Evolutionary conservation across 2,888 invertebrate genomes (phyloP).

Genomic region (Dexiosoma caninum): DNA sequence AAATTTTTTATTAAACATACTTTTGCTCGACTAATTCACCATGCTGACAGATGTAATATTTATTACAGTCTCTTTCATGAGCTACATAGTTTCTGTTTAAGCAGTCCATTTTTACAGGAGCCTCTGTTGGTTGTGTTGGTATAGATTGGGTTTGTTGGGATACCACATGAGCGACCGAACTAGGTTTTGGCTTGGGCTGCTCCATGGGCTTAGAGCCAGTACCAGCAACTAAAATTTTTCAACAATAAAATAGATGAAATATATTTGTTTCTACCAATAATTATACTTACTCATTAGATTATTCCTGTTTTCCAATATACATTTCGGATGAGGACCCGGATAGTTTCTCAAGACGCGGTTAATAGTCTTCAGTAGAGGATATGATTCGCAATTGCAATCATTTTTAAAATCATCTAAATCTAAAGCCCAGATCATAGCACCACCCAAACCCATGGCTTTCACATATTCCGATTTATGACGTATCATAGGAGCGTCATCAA

Average conservation of each 20-base stretch:
- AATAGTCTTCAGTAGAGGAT: constrained; percentile 88
- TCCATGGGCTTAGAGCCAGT: not conserved
- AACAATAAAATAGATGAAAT: not conserved
- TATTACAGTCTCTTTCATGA: constrained; percentile 84
- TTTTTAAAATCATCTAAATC: constrained; percentile 93
- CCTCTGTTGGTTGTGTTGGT: constrained; percentile 1
- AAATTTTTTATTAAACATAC: constrained; percentile 67
- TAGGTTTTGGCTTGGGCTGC: constrained; percentile 64
- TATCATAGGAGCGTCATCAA: constrained; percentile 91
- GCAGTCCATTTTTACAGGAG: constrained; percentile 66
- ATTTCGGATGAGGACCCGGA: constrained; percentile 82
- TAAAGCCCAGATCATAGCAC: constrained; percentile 93
- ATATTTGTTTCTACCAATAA: not conserved
- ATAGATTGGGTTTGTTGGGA: not conserved
- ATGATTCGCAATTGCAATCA: constrained; percentile 88
- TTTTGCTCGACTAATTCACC: constrained; percentile 83
- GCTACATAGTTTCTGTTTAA: constrained; percentile 79
- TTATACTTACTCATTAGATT: constrained; percentile 73
- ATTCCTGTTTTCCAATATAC: constrained; percentile 78
- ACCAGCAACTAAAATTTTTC: constrained; percentile 39
- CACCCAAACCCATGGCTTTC: constrained; percentile 87
- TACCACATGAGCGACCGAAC: constrained; percentile 45
- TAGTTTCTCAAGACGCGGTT: constrained; percentile 87
- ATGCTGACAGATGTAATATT: constrained; percentile 89
- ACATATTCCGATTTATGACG: constrained; percentile 90